Base-by-base conservation (phyloP, 92 coral and sea anemone species). In the Nematostella vectensis region DNA sequence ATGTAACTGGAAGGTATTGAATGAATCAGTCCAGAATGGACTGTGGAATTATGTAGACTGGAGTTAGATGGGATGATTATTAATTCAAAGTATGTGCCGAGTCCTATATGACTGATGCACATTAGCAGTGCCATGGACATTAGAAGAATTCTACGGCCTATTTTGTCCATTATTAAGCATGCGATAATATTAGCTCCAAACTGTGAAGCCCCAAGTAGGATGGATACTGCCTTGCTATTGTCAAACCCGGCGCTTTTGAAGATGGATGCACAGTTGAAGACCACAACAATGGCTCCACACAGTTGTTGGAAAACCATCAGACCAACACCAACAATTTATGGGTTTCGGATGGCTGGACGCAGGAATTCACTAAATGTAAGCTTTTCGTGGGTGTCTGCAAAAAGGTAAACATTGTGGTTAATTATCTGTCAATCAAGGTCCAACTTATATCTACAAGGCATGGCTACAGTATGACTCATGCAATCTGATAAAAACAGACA, bases 291-390 rank as follows among this genome's bases (percentile, higher is more conserved):
- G 38, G 60, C 75, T 25, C 96, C 96, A 43, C 68, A 40, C 12
- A 78, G 50, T 71, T 87, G 96, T 29, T 87, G 96, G 68, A 87
- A 65, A 9, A 57, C 20, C 70, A 87, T 45, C 27, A 87, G 33
- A 27, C 71, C 68, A 9, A 82, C 62, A n/a, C 87, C 65, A 22
- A 87, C 61, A 1, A 77, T 4, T 16, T 82, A 53, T 0, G 96
- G 96, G 55, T 67, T 75, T 40, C 44, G 58, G 21, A 82, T 48
- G 18, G 79, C 58, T 11, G 83, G 83, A 26, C 70, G 83, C 54
- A 33, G 52, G 26, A 88, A 57, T 38, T 78, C 93, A 18, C 57
- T 25, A 29, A 61, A 66, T 17, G 72, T 10, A 16, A 72, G 62
- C 48, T 33, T 68, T 11, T 58, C 68, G 15, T 60, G 72, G 26